Base-by-base conservation (phyloP, 2,113 vertebrate genomes). In the Corythornis vintsioides region DNA sequence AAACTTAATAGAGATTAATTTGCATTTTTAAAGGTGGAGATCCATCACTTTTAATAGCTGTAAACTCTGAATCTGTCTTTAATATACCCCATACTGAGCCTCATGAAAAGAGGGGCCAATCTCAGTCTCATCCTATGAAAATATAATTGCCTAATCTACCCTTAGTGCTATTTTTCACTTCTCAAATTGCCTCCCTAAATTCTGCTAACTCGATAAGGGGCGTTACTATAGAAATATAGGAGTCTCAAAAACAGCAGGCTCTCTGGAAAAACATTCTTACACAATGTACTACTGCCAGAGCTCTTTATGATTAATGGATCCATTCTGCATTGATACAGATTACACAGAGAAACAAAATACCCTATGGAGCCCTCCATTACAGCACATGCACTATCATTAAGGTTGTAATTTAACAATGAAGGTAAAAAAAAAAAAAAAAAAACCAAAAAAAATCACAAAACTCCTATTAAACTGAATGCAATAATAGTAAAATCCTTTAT, bases 101-200 rank as follows among this genome's bases (percentile, higher is more conserved):
- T 31, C 56, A 48, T 77, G 84, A 87, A 96, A 93, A 87, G 81
- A 73, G 16, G 33, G 50, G 42, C 28, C 20, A 10, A 85, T 94
- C 75, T 92, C 71, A 74, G 40, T 83, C 82, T 85, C 43, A 52
- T 76, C 33, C 78, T 73, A 52, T 16, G 56, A 92, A 86, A 92
- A 85, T 28, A 22, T 45, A 95, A 89, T 71, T 93, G 71, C 53
- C 88, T 86, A 64, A 94, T 74, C 60, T 20, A 3, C 67, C 40
- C 64, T 83, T 48, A 52, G 40, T 25, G 29, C 67, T 83, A 56
- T 31, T 92, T 92, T 86, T 74, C 61, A 64, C 56, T 92, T 83
- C 63, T 70, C 89, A 89, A 89, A 94, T 82, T 85, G 78, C 60
- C 89, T 50, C 48, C 59, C 73, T 92, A 77, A 94, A 90, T 95